Base-by-base conservation (phyloP, 1,140 invertebrate genomes). In the Drosophila aff. region DNA sequence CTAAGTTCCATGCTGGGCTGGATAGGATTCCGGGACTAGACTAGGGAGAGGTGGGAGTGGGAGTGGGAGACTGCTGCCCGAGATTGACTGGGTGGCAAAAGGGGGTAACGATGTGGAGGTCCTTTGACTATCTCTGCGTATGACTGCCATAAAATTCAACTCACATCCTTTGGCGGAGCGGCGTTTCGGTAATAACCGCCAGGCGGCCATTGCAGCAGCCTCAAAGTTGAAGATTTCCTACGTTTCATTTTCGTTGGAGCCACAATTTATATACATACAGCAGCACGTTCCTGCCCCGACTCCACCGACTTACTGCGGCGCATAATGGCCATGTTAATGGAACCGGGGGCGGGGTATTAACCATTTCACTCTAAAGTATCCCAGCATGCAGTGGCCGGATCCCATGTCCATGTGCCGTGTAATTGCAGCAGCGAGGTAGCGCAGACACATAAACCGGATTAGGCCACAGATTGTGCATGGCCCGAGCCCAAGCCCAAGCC, bases 131-230 rank as follows among this genome's bases (percentile, higher is more conserved):
- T 87, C 83, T 79, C 53, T 87, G 83, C 67, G 83, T 86, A 82
- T 87, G 76, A 87, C 83, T 79, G 64, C 84, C 84, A 89, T 89
- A 89, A 89, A 89, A 87, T 89, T 87, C 84, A 74, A 74, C 84
- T 72, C 84, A 89, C 84, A 87, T 76, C 58, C 75, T 50, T 36
- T 26, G 57, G 46, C 46, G 13, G 13, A 38, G 33, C 44, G 26
- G 33, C 44, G 31, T 60, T 61, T 44, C 13, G 62, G 83, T 87
- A 83, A 87, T 89, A 89, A 89, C 80, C 84, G 60, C 83, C 76
- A 87, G 76, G 83, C 83, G 83, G 80, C 84, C 76, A 80, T 87
- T 82, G 83, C 83, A 52, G n/a, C 50, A 82, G 53, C 46, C 58
- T 69, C 53, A 40, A 76, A 83, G 47, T 67, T 87, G 60, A 80